phyloP scores from a whole-genome alignment of 2,797 vertebrate species.

The Hapalemur alaotrensis region DNA sequence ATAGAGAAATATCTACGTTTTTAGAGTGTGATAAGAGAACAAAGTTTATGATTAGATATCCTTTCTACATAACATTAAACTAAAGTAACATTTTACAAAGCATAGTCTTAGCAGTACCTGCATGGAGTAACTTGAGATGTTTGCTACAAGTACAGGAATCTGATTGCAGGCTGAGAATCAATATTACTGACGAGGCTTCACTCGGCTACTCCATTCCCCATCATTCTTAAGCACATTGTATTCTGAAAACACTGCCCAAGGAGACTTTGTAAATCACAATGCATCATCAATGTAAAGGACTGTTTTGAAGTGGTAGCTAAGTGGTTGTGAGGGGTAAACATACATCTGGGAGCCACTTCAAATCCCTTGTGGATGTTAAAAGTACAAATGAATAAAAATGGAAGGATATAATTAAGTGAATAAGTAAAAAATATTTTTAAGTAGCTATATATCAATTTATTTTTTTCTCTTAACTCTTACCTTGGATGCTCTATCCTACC shows the following conservation, averaged over 20 bases:
- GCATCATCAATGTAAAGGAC: neutral
- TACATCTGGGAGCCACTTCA: neutral
- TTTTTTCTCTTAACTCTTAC: neutral
- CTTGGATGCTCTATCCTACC: neutral
- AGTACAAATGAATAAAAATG: neutral
- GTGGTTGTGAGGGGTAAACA: neutral
- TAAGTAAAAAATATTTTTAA: neutral
- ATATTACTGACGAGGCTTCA: neutral
- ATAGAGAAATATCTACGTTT: neutral
- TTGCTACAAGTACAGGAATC: neutral
- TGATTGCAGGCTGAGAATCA: neutral
- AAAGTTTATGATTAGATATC: neutral
- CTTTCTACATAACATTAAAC: neutral
- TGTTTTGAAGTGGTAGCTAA: neutral
- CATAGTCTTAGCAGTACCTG: neutral
- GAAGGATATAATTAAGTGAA: neutral
- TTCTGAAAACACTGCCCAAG: neutral
- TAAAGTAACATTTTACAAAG: neutral
- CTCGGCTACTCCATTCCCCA: accelerated
- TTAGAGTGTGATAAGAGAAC: neutral
- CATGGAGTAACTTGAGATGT: neutral
- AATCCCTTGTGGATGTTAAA: neutral
- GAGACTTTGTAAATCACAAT: neutral
- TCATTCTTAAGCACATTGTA: neutral
- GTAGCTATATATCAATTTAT: neutral